Evolutionary conservation across 1,140 invertebrate genomes (phyloP).

Genomic region (Caerostris extrusa): DNA sequence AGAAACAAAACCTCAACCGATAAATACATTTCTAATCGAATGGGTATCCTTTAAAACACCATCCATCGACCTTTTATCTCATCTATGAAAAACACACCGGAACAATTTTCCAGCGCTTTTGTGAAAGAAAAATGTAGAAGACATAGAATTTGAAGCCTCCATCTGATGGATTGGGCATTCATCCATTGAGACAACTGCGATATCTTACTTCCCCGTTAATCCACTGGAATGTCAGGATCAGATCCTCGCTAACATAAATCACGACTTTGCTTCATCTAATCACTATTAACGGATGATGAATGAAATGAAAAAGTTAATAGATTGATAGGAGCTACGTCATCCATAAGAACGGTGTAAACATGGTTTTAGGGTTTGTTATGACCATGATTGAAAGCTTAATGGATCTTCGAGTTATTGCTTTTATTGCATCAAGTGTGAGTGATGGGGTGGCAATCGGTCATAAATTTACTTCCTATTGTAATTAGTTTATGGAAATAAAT

Average conservation of each 20-base stretch:
- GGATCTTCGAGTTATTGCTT: background rate
- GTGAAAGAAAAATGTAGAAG: background rate
- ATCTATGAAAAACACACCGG: background rate
- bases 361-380: background rate
- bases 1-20: background rate
- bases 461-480: too few species aligned
- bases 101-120: background rate
- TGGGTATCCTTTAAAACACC: background rate
- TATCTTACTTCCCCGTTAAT: slow-evolving; percentile 14
- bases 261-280: background rate
- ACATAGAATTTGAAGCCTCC: background rate
- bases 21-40: background rate
- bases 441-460: background rate
- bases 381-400: background rate
- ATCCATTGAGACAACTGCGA: background rate
- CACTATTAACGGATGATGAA: slow-evolving; percentile 26
- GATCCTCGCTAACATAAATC: background rate
- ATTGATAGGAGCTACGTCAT: background rate
- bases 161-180: slow-evolving; percentile 5
- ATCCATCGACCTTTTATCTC: background rate
- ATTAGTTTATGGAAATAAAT: too few species aligned
- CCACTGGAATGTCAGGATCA: slow-evolving; percentile 9
- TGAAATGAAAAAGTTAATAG: slow-evolving; percentile 12
- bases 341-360: background rate
- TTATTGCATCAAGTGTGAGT: background rate